These are phyloP conservation scores for Platalea minor DNA, from an alignment of 2,797 vertebrate genomes.

Conservation along the genomic window DNA sequence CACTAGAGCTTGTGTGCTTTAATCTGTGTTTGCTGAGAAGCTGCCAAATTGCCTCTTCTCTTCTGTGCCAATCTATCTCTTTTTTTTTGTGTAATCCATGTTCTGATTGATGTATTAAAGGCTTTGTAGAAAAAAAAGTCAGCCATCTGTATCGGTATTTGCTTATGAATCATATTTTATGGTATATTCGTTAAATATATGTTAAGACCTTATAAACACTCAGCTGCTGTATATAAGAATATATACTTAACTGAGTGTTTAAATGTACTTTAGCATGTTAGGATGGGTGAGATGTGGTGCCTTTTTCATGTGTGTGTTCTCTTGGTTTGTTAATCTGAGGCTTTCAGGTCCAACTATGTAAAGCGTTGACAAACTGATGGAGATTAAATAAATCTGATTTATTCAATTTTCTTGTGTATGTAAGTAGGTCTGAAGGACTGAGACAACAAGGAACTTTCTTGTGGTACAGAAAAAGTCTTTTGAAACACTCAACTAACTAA, in stretches of 20 bases:
- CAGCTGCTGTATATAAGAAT: neutral
- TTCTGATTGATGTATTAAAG: slow-evolving; percentile 56
- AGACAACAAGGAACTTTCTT: neutral
- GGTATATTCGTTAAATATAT: neutral
- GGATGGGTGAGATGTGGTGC: neutral
- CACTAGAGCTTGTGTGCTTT: slow-evolving; percentile 31
- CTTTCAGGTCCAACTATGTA: neutral
- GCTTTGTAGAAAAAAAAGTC: slow-evolving; percentile 8
- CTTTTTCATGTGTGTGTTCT: neutral
- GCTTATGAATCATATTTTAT: neutral
- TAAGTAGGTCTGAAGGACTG: slow-evolving; percentile 5
- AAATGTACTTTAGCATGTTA: neutral
- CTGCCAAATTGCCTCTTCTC: slow-evolving; percentile 49
- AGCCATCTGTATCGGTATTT: neutral
- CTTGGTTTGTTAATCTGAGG: neutral
- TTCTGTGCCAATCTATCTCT: slow-evolving; percentile 8
- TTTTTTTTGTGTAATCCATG: slow-evolving; percentile 42
- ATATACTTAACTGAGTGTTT: neutral
- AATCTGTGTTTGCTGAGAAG: slow-evolving; percentile 53
- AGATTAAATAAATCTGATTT: slow-evolving; percentile 42
- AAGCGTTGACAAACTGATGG: neutral
- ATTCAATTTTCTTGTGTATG: neutral
- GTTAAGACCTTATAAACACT: neutral
- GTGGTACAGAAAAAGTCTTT: neutral
- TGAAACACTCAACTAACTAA: neutral